phyloP scores from a whole-genome alignment of 2,888 invertebrate genomes.

The Argyresthia goedartella region DNA sequence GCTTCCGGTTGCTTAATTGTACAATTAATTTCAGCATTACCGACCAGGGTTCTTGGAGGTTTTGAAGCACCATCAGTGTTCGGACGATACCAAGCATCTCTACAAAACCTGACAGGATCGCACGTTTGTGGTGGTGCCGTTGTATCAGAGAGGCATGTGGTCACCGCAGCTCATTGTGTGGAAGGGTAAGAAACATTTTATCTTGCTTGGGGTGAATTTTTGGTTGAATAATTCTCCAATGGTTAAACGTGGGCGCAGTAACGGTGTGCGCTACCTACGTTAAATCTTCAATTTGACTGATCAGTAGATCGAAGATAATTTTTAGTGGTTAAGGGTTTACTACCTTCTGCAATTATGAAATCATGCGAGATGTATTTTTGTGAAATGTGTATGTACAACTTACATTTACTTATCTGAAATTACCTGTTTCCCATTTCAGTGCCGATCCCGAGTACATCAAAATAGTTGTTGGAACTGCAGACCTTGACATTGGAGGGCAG shows the following conservation, averaged over 20 bases:
- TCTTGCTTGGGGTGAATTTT: too few relatives aligned
- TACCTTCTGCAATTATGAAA: too few relatives aligned
- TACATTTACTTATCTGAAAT: background rate
- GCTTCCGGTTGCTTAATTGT: too few relatives aligned
- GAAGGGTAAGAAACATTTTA: constrained; percentile 29
- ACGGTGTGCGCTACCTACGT: too few relatives aligned
- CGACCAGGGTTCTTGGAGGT: constrained; percentile 38
- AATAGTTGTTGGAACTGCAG: constrained; percentile 42
- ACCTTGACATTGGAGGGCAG: constrained; percentile 37
- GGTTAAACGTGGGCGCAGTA: too few relatives aligned
- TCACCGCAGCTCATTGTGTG: constrained; percentile 59
- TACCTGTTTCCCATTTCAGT: constrained; percentile 24
- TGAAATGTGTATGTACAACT: too few relatives aligned
- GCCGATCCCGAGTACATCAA: constrained; percentile 35
- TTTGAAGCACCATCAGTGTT: constrained; percentile 30
- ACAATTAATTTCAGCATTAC: background rate
- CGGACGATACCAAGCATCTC: constrained; percentile 46
- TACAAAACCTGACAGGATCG: constrained; percentile 44
- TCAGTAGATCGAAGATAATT: too few relatives aligned
- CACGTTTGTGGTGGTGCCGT: constrained; percentile 58
- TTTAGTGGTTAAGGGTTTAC: too few relatives aligned
- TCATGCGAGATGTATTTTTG: too few relatives aligned
- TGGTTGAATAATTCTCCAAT: too few relatives aligned
- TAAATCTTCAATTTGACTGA: too few relatives aligned
- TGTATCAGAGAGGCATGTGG: constrained; percentile 36